Evolutionary conservation across 2,113 vertebrate genomes (phyloP), one percentile per base, ranked within the genome.

Genomic region (Myotis davidii): DNA sequence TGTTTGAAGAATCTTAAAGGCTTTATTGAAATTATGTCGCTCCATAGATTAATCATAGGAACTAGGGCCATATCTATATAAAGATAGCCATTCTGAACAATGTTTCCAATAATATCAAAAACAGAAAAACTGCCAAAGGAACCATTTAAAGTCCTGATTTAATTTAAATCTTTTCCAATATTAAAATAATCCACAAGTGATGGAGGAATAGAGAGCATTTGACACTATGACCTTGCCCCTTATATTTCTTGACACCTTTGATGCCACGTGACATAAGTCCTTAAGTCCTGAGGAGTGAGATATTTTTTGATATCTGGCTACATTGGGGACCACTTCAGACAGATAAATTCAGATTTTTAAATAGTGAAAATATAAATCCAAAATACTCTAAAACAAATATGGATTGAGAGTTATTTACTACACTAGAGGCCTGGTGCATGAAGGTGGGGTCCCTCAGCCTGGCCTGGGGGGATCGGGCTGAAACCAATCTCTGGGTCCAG

Each of bases 301-400:
- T 81, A 45, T 89, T 74, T 85, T 37, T 89, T 85, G 9, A 56
- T 34, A 70, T 83, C 34, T 64, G 59, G 37, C 16, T 88, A 82
- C 25, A 39, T 1, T 74, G 27, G n/a, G 39, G 67, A 76, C 21
- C 10, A 77, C 56, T 89, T 89, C 45, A 74, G 39, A 76, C 69
- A 86, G 18, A 74, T 42, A 73, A 91, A 72, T 54, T 69, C 39
- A 89, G 48, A 87, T 86, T 69, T 76, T 69, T 86, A 61, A 89
- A 82, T 37, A 76, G 37, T 5, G 2, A 73, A 87, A 61, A 81
- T 90, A 82, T 45, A 81, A 90, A 70, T 13, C 34, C 39, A 29
- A 95, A 76, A 83, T 81, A 93, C 34, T 89, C 59, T 88, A 76
- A 94, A 83, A 48, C 52, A n/a, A 88, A 37, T 20, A 90, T 70